Percentiles rank a stretch among this genome's conserved stretches.
phyloP scores from a whole-genome alignment of 2,113 vertebrate genomes.

The Recurvirostra avosetta region DNA sequence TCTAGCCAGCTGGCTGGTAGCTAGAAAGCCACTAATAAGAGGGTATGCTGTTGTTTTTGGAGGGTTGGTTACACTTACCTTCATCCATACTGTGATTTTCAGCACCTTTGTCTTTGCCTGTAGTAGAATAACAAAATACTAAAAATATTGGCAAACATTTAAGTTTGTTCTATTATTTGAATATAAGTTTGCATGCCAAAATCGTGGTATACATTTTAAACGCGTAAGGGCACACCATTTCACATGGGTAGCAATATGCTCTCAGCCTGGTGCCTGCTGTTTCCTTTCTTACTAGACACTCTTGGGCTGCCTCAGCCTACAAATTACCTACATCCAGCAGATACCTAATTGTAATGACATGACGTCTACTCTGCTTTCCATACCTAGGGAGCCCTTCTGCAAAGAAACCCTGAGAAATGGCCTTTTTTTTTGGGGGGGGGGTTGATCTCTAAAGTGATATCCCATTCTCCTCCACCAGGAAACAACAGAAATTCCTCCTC shows the following conservation, averaged over 20 bases:
- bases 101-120: not conserved
- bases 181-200: not conserved
- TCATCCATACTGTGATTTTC: constrained; percentile 51
- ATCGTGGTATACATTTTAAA: rapidly evolving
- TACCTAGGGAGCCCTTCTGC: not conserved
- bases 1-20: not conserved
- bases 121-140: not conserved
- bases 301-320: not conserved
- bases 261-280: not conserved
- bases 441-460: not conserved
- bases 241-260: not conserved
- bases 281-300: not conserved
- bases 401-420: not conserved
- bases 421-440: not conserved
- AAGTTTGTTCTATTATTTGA: not conserved
- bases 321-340: not conserved
- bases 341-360: not conserved
- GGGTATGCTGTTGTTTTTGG: not conserved
- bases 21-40: not conserved
- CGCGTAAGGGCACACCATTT: not conserved
- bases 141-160: not conserved
- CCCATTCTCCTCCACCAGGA: not conserved
- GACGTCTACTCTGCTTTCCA: not conserved
- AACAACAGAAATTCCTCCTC: not conserved
- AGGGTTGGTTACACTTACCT: constrained; percentile 53